Evolutionary conservation across 2,888 invertebrate genomes (phyloP).

Genomic region (Caenorhabditis becei): DNA sequence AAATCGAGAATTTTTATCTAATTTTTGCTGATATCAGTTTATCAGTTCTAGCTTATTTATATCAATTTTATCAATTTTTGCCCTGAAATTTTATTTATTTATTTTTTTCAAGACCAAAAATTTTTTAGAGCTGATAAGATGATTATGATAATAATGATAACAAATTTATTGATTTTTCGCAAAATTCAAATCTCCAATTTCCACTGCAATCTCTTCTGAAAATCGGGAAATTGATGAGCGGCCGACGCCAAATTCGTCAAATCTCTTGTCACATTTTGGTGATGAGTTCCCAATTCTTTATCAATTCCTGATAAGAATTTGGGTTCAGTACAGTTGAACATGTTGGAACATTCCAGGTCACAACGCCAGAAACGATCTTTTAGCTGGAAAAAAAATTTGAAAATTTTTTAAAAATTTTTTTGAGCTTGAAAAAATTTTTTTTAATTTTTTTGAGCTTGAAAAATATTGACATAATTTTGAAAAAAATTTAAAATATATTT

Average conservation of each 20-base stretch:
- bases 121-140: too few relatives aligned
- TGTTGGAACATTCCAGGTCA: background rate
- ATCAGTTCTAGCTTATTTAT: too few relatives aligned
- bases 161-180: too few relatives aligned
- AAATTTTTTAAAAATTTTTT: background rate
- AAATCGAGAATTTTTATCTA: too few relatives aligned
- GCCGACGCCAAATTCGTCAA: constrained; percentile 2
- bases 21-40: too few relatives aligned
- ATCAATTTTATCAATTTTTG: too few relatives aligned
- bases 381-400: background rate
- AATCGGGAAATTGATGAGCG: background rate
- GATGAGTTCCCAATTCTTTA: background rate
- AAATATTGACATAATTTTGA: too few relatives aligned
- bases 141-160: too few relatives aligned
- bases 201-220: background rate
- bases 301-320: background rate
- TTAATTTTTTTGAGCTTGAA: background rate
- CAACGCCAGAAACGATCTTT: background rate
- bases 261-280: background rate
- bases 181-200: constrained; percentile 1
- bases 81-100: too few relatives aligned
- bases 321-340: background rate
- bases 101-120: too few relatives aligned
- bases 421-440: background rate
- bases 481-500: too few relatives aligned